Percentiles rank a stretch among this genome's conserved stretches.
phyloP scores from a whole-genome alignment of 2,113 vertebrate genomes.

The Paracanthobrama guichenoti region DNA sequence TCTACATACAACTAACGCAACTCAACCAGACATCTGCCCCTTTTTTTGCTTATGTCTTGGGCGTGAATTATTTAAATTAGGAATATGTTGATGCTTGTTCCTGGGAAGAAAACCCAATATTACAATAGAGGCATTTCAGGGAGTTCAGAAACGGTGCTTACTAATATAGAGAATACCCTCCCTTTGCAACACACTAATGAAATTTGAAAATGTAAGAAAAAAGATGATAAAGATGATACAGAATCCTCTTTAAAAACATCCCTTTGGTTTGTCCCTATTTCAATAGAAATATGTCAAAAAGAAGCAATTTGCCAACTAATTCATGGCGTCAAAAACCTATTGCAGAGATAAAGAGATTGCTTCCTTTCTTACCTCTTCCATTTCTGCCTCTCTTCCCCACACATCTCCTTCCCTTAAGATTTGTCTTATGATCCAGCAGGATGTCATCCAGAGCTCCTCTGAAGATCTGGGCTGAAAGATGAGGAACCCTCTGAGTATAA shows the following conservation, averaged over 20 bases:
- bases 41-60: too few species aligned
- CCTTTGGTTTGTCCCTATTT: background rate
- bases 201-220: too few species aligned
- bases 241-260: background rate
- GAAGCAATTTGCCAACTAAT: background rate
- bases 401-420: conserved; percentile 37
- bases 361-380: conserved; percentile 4
- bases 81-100: too few species aligned
- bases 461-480: conserved; percentile 56
- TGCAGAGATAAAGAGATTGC: background rate
- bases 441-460: conserved; percentile 52
- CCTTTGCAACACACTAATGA: too few species aligned
- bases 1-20: too few species aligned
- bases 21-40: too few species aligned
- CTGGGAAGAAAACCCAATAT: too few species aligned
- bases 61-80: too few species aligned
- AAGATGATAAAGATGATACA: too few species aligned
- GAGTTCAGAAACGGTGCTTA: too few species aligned
- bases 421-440: conserved; percentile 63
- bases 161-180: too few species aligned
- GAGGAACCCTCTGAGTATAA: conserved; percentile 58
- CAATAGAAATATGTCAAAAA: background rate
- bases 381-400: background rate
- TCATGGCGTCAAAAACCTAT: background rate
- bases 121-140: too few species aligned